These are phyloP conservation scores for Microtus montanus DNA, from an alignment of 2,113 vertebrate genomes.

Conservation along the genomic window DNA sequence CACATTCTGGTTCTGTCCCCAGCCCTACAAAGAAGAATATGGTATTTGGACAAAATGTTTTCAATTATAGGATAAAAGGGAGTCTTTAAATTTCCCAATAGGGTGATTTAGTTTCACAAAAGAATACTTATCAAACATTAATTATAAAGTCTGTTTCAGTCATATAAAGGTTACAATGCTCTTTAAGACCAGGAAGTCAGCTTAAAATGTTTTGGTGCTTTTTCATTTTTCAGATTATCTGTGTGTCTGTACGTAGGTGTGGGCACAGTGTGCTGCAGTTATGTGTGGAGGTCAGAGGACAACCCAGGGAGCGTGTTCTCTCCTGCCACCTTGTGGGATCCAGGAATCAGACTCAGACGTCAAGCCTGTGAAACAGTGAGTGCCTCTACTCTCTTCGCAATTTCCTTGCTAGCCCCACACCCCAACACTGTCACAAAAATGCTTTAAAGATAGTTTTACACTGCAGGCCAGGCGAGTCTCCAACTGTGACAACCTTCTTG, in stretches of 20 bases:
- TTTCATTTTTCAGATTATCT: no score
- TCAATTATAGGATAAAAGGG: not conserved
- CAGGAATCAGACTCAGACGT: not conserved
- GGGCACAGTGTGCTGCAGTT: no score
- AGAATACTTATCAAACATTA: not conserved
- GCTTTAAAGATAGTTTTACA: not conserved
- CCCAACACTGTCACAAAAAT: not conserved
- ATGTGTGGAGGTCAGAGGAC: not conserved
- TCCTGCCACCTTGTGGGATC: slow-evolving; percentile 27
- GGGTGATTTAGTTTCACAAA: slow-evolving; percentile 1
- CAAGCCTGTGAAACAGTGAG: not conserved
- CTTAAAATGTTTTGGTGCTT: not conserved
- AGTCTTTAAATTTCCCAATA: slow-evolving; percentile 1
- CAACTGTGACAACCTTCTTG: not conserved
- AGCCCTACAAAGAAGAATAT: not conserved
- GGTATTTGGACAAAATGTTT: not conserved
- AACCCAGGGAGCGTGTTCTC: not conserved
- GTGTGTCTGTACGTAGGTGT: not conserved
- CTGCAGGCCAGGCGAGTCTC: not conserved
- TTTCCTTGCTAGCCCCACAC: not conserved
- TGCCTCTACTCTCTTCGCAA: not conserved
- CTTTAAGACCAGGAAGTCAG: not conserved
- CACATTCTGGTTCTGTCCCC: not conserved
- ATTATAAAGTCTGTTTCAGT: not conserved
- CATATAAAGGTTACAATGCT: not conserved